Conservation (phyloP, 30 jellyfish, hydroid and myxozoan species). For the Clytia hemisphaerica region DNA sequence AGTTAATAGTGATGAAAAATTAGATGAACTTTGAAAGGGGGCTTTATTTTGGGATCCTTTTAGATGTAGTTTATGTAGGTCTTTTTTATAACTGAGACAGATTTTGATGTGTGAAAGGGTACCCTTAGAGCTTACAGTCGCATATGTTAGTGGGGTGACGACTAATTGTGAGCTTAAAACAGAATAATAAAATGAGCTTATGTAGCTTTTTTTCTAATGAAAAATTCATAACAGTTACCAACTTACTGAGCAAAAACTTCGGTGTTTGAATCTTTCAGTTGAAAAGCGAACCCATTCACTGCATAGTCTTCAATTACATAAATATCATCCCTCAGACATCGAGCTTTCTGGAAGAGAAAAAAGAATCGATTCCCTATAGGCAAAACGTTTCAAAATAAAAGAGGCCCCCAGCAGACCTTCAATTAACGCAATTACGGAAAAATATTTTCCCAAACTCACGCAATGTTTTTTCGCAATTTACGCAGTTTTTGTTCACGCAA, state of each 20-base stretch:
- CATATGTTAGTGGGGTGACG: too few relatives aligned
- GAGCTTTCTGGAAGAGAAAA: too few relatives aligned
- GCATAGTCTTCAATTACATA: conserved; percentile 48
- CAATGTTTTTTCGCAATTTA: too few relatives aligned
- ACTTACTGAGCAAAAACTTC: conserved; percentile 52
- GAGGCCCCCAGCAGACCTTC: not conserved
- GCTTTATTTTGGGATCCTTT: too few relatives aligned
- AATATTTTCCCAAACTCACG: not conserved
- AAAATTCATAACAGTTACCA: not conserved
- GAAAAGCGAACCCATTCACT: conserved; percentile 83
- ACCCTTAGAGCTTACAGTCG: too few relatives aligned
- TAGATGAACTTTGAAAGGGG: too few relatives aligned
- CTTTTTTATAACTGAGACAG: too few relatives aligned
- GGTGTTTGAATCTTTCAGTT: conserved; percentile 39
- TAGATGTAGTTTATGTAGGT: too few relatives aligned
- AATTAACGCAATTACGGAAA: not conserved
- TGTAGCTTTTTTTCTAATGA: not conserved
- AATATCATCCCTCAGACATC: too few relatives aligned
- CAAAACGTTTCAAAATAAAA: not conserved
- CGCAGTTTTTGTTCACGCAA: too few relatives aligned
- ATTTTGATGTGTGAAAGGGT: too few relatives aligned
- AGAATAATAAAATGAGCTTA: not conserved
- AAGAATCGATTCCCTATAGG: not conserved
- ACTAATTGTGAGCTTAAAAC: conserved; percentile 39
- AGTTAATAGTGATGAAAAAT: too few relatives aligned